Conservation (phyloP, 1,140 invertebrate genomes). For the Drosophila repleta region DNA sequence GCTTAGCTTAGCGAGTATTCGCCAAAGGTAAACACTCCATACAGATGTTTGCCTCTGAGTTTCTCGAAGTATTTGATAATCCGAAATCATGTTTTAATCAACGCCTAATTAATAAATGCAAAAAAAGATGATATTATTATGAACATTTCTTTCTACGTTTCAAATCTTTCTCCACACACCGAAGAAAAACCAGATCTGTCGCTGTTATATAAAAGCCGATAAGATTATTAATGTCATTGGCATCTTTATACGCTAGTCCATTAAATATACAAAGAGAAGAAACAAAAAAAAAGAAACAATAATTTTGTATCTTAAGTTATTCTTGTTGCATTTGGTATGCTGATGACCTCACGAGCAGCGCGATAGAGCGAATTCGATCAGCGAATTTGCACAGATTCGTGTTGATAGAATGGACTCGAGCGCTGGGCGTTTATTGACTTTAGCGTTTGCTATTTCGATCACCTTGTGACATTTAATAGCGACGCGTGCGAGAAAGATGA, state of each 20-base stretch:
- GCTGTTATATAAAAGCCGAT: slow-evolving; percentile 7
- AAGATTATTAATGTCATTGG: slow-evolving; percentile 49
- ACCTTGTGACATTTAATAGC: slow-evolving; percentile 61
- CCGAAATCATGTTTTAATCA: neutral
- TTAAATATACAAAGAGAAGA: slow-evolving; percentile 55
- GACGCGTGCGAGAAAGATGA: slow-evolving; percentile 41
- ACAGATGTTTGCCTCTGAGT: no score
- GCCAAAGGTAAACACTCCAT: neutral
- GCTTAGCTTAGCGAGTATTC: slow-evolving; percentile 3
- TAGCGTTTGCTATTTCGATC: neutral
- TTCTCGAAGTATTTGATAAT: neutral
- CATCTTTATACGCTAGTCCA: slow-evolving; percentile 48
- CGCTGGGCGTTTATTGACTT: slow-evolving; percentile 1
- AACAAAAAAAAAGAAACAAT: slow-evolving; percentile 39
- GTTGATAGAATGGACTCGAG: slow-evolving; percentile 38
- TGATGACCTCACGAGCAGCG: slow-evolving; percentile 66
- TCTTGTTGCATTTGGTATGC: slow-evolving; percentile 45
- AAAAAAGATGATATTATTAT: no score
- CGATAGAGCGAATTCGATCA: slow-evolving; percentile 33
- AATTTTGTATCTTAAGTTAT: slow-evolving; percentile 31
- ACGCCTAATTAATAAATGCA: slow-evolving; percentile 6
- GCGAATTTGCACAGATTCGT: slow-evolving; percentile 25
- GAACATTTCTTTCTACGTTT: slow-evolving; percentile 2
- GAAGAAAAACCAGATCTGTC: neutral
- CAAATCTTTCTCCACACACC: neutral